Conservation (phyloP, 2,797 vertebrate species). For the Tapera naevia region DNA sequence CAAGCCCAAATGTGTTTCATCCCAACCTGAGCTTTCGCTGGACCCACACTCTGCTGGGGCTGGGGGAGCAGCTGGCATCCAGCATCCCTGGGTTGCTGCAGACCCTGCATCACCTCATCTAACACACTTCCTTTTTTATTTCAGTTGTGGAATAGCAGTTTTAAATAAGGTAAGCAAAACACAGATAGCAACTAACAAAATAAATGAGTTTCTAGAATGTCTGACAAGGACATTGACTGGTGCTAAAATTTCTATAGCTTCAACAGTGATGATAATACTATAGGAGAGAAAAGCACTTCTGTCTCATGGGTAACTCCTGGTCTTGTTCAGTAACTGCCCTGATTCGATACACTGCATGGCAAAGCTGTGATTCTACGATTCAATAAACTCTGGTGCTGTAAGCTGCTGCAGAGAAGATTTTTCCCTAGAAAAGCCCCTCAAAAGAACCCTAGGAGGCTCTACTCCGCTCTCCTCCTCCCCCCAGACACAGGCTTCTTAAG, state of each 20-base stretch:
- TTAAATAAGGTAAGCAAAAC: conserved; percentile 75
- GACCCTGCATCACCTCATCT: accelerated
- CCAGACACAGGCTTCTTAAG: background rate
- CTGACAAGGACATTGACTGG: background rate
- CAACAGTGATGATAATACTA: background rate
- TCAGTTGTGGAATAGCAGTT: conserved; percentile 72
- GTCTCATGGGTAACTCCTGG: accelerated
- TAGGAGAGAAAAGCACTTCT: background rate
- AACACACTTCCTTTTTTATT: background rate
- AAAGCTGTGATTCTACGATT: background rate
- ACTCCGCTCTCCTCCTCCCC: background rate
- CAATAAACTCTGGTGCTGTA: background rate
- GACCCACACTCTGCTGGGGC: accelerated
- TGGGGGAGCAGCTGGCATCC: background rate
- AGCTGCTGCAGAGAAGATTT: background rate
- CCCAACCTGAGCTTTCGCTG: background rate
- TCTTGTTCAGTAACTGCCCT: background rate
- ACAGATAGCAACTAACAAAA: background rate
- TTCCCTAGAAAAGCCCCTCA: background rate
- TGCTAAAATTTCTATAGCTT: background rate
- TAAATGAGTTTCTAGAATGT: background rate
- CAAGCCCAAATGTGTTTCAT: accelerated
- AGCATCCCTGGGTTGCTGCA: background rate
- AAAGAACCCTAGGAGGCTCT: accelerated
- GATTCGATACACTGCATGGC: accelerated